Base-by-base conservation (phyloP, 2,888 invertebrate genomes). In the Cryptosula pallasiana region DNA sequence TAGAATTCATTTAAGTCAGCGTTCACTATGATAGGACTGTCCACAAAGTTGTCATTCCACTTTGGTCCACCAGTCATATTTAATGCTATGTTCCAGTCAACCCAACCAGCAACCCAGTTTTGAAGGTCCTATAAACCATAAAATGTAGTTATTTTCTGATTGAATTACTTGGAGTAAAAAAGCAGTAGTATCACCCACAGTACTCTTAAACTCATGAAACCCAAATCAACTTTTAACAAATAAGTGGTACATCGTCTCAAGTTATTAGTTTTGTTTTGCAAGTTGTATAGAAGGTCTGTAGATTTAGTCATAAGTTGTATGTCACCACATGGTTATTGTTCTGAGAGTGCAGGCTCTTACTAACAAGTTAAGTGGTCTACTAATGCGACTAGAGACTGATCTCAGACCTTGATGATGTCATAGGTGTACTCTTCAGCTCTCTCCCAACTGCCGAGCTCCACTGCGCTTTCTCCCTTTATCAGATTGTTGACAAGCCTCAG, bases 1-100 rank as follows among this genome's bases (percentile, higher is more conserved):
- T 91, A 91, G 82, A 94, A 93, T 83, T 93, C 92, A 74, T 89
- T 89, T 0, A 79, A 81, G 0, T 83, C 82, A 1, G 86, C 78
- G 75, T 90, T 88, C 0, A 91, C 88, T 73, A 91, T 86, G 71
- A 95, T 90, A 0, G 94, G 89, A 0, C 93, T 87, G 84, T 95
- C 95, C 0, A 93, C 92, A 78, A 87, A 89, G 84, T 94, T 93
- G 2, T 87, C 79, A 0, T 89, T 89, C 89, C 91, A 93, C 80
- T 90, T 92, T 0, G 95, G 95, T 0, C 94, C 93, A 25, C 94
- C 94, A 0, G 80, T 75, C 72, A 87, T 83, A 81, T 92, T 87
- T 27, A 95, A 83, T 25, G 90, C 91, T 71, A 95, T 85, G 83
- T 95, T 96, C 94, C 94, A 95, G 82, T 95, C 94, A 0, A 92